These are phyloP conservation scores for Dallia pectoralis DNA, from an alignment of 2,797 vertebrate species.

Conservation along the genomic window DNA sequence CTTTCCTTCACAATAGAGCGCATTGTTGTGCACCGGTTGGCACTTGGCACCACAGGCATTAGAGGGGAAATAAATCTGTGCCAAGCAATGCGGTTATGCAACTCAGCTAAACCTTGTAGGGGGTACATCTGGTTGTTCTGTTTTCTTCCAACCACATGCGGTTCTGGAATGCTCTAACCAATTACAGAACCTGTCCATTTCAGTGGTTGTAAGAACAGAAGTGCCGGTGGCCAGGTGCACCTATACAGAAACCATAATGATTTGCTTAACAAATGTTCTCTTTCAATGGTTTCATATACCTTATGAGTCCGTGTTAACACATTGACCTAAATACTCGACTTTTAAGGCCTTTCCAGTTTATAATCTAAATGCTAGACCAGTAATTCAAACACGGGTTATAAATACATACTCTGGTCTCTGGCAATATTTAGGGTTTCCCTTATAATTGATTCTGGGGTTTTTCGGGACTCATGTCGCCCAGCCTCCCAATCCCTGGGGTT, in stretches of 20 bases:
- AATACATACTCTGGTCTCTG: neutral
- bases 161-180: conserved; percentile 50
- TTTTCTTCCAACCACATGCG: conserved; percentile 45
- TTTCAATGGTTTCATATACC: neutral
- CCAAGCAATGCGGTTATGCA: conserved; percentile 68
- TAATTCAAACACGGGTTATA: neutral
- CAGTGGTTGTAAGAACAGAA: neutral
- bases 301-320: neutral
- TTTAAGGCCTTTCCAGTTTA: neutral
- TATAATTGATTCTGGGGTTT: neutral
- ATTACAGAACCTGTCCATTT: conserved; percentile 54
- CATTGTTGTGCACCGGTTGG: neutral
- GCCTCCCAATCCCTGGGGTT: neutral
- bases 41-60: conserved; percentile 4
- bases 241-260: neutral
- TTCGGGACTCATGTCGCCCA: too few species aligned
- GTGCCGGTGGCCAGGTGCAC: neutral
- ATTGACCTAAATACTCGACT: neutral
- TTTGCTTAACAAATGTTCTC: neutral
- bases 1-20: too few species aligned
- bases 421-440: neutral
- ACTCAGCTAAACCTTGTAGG: conserved; percentile 43
- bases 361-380: neutral
- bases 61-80: neutral
- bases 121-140: conserved; percentile 39